These are phyloP conservation scores for Tragelaphus strepsiceros DNA, from an alignment of 2,113 vertebrate species.

Conservation along the genomic window DNA sequence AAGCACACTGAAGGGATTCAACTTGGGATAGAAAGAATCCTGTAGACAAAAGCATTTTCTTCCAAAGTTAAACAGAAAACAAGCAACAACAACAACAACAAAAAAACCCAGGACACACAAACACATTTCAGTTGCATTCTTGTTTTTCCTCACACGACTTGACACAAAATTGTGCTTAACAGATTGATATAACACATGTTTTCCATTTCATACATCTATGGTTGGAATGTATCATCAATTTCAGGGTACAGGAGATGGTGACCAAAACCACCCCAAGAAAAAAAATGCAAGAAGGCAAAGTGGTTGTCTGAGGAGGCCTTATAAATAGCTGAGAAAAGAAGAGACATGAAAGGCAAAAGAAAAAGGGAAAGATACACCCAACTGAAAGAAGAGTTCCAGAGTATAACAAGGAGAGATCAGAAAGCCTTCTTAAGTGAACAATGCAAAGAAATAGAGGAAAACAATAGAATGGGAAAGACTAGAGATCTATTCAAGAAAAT, in stretches of 20 bases:
- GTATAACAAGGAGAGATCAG: background rate
- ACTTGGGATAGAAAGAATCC: background rate
- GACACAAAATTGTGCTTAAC: background rate
- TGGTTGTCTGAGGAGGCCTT: background rate
- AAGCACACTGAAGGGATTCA: background rate
- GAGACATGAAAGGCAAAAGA: background rate
- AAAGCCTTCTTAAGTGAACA: background rate
- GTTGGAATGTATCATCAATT: background rate
- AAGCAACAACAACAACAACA: background rate
- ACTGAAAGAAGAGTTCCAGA: background rate
- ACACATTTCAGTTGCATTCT: background rate
- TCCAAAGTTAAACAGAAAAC: background rate
- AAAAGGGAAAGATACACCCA: background rate
- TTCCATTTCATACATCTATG: background rate
- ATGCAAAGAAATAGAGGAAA: background rate
- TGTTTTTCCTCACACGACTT: background rate
- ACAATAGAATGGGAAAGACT: background rate
- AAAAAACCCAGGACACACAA: background rate
- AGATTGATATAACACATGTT: background rate
- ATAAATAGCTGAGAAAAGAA: background rate
- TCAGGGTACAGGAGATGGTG: background rate
- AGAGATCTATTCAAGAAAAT: background rate
- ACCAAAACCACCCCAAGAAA: background rate
- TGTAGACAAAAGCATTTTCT: background rate
- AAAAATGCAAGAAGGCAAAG: background rate